A percentile compares a stretch with the other conserved stretches of the same genome.
Conservation (phyloP, 2,888 invertebrate species). For the Phengaris alcon region DNA sequence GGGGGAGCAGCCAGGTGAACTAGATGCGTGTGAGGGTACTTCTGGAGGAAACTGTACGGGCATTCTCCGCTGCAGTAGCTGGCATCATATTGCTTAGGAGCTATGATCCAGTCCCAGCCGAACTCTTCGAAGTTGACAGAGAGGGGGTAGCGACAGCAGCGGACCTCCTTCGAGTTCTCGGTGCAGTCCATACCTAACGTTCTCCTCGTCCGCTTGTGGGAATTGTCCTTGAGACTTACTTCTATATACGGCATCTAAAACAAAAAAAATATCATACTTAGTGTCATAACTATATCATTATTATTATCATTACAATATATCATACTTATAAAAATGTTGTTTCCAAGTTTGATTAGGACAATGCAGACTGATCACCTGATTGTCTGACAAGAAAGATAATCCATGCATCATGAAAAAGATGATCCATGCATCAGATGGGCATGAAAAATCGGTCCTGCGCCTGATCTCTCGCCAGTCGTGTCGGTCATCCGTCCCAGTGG, state of each 20-base stretch:
- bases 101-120: conserved; percentile 99
- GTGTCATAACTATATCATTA: too few relatives aligned
- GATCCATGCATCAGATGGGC: too few relatives aligned
- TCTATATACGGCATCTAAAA: conserved; percentile 77
- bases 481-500: too few relatives aligned
- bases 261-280: conserved; percentile 15
- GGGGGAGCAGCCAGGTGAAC: conserved; percentile 88
- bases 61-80: conserved; percentile 98
- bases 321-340: not conserved
- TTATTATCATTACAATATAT: too few relatives aligned
- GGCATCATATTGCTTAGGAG: conserved; percentile 95
- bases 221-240: conserved; percentile 71
- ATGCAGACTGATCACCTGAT: too few relatives aligned
- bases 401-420: too few relatives aligned
- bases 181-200: conserved; percentile 91
- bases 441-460: too few relatives aligned
- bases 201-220: conserved; percentile 84
- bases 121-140: conserved; percentile 96
- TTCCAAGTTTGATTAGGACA: too few relatives aligned
- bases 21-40: conserved; percentile 93
- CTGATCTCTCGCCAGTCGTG: too few relatives aligned
- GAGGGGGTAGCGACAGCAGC: conserved; percentile 96
- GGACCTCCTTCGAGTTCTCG: conserved; percentile 87
- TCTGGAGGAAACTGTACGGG: conserved; percentile 90
- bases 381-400: too few relatives aligned